Conservation (phyloP, 2,113 vertebrate genomes). For the Glaucomys volans region DNA sequence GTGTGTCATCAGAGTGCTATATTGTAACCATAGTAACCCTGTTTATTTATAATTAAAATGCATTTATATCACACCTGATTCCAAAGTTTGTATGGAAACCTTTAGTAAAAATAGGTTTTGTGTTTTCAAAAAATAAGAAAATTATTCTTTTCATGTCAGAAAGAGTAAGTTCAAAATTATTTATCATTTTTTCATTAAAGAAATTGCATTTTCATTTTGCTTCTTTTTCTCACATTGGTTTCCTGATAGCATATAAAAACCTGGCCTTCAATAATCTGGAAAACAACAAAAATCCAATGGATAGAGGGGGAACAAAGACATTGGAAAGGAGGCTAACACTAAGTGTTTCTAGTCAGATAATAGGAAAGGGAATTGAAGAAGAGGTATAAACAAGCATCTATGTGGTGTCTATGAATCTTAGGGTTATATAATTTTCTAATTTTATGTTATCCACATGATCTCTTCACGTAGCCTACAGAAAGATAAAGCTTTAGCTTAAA, state of each 20-base stretch:
- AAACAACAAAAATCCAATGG: not conserved
- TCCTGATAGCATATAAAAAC: constrained; percentile 49
- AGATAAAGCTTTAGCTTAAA: not conserved
- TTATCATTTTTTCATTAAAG: constrained; percentile 37
- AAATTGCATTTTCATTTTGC: constrained; percentile 43
- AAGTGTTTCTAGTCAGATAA: constrained; percentile 24
- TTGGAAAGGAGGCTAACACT: not conserved
- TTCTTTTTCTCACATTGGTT: constrained; percentile 4
- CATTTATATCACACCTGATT: constrained; percentile 37
- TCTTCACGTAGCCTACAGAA: not conserved
- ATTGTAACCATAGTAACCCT: constrained; percentile 56
- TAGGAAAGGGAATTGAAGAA: not conserved
- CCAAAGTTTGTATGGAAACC: constrained; percentile 53
- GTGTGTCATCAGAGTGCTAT: constrained; percentile 19
- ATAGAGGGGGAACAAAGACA: not conserved
- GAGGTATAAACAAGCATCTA: not conserved
- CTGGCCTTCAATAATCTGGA: not conserved
- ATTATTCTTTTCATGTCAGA: constrained; percentile 57
- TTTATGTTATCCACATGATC: not conserved
- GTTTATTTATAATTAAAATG: constrained; percentile 61
- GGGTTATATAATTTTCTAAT: not conserved
- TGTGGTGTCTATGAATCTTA: not conserved
- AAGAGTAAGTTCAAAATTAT: constrained; percentile 41
- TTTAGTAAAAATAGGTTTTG: constrained; percentile 31
- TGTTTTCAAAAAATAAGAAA: constrained; percentile 57